Evolutionary conservation across 2,797 vertebrate genomes (phyloP).

Genomic region (Oreochromis mossambicus): DNA sequence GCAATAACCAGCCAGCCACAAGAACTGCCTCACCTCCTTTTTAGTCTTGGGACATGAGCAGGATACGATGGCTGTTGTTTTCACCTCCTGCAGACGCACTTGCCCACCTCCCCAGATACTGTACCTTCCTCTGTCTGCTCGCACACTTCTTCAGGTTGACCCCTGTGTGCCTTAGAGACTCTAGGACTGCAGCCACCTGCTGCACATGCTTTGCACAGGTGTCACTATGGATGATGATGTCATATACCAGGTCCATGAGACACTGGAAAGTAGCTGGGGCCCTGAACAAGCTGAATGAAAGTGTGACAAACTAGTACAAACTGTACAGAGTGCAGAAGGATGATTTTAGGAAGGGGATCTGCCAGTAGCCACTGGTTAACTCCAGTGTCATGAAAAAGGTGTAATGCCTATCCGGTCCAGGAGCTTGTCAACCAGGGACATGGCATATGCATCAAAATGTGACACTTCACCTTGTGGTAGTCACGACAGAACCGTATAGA

Average conservation of each 20-base stretch:
- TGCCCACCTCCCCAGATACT: neutral
- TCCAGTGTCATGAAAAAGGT: neutral
- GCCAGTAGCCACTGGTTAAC: neutral
- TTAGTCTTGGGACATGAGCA: neutral
- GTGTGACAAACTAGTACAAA: neutral
- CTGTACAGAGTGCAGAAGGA: neutral
- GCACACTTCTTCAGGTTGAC: neutral
- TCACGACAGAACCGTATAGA: neutral
- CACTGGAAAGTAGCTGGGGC: neutral
- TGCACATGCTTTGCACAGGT: neutral
- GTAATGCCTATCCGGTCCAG: neutral
- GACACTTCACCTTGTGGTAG: neutral
- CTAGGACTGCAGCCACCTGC: neutral
- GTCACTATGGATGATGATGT: neutral
- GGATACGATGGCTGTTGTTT: neutral
- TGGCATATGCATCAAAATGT: neutral
- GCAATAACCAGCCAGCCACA: neutral
- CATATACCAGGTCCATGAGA: neutral
- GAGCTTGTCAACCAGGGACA: neutral
- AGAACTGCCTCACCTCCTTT: neutral
- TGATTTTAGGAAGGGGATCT: neutral
- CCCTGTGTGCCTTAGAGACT: neutral
- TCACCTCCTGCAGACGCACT: neutral
- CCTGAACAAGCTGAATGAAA: neutral
- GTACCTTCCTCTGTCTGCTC: neutral